Percentiles rank a stretch among this genome's conserved stretches.
Evolutionary conservation across 2,113 vertebrate species (phyloP).

Genomic region (Apteryx mantelli): DNA sequence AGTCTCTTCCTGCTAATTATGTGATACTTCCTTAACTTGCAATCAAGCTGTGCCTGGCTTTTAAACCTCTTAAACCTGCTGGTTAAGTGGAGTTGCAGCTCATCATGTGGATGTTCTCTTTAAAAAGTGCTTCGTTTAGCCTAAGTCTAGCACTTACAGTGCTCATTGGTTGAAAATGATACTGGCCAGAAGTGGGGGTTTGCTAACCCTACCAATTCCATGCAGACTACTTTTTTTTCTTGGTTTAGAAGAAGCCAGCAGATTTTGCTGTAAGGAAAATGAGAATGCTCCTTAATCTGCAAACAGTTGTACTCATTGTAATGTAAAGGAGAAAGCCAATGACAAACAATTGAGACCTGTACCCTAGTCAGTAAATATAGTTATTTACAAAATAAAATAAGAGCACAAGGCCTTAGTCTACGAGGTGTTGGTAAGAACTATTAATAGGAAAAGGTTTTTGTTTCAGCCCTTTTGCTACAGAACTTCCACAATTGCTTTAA

Average conservation of each 20-base stretch:
- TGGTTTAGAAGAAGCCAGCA: not conserved
- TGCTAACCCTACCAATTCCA: not conserved
- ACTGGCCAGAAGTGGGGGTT: accelerated
- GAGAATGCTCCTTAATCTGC: not conserved
- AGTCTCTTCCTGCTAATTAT: not conserved
- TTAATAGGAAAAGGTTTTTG: not conserved
- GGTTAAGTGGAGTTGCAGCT: not conserved
- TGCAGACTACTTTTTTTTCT: not conserved
- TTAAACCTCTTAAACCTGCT: not conserved
- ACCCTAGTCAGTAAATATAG: not conserved
- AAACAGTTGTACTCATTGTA: not conserved
- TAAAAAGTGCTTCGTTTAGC: not conserved
- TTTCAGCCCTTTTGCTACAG: not conserved
- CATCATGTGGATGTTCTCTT: not conserved
- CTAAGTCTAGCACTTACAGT: not conserved
- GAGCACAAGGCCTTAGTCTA: not conserved
- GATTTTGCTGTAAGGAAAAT: not conserved
- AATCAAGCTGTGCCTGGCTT: not conserved
- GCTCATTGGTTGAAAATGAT: not conserved
- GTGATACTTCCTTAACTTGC: not conserved
- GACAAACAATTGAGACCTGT: not conserved
- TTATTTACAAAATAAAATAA: not conserved
- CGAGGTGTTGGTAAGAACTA: not conserved
- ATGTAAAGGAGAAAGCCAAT: not conserved
- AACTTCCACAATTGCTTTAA: not conserved